A percentile compares a stretch with the other conserved stretches of the same genome.
These are phyloP conservation scores for Marmota monax DNA, from an alignment of 2,113 vertebrate species.

Conservation along the genomic window DNA sequence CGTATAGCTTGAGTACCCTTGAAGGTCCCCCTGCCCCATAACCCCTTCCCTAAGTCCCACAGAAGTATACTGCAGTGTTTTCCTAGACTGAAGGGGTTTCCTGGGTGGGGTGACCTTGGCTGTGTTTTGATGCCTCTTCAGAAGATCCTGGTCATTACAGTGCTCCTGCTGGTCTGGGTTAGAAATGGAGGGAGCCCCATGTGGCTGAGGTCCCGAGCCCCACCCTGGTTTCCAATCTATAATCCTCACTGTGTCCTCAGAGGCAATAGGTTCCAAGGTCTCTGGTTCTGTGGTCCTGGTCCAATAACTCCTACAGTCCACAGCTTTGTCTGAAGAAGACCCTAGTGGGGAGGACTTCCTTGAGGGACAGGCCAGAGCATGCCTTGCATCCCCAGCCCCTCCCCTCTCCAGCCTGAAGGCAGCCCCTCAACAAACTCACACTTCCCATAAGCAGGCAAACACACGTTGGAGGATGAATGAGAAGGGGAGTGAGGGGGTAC, in stretches of 20 bases:
- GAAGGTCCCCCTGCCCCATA: background rate
- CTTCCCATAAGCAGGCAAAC: slow-evolving; percentile 4
- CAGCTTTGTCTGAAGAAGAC: slow-evolving; percentile 48
- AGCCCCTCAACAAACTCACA: slow-evolving; percentile 6
- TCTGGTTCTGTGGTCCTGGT: slow-evolving; percentile 31
- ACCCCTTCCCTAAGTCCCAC: background rate
- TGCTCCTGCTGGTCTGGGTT: background rate
- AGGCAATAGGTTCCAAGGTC: background rate
- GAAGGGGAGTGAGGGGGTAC: background rate
- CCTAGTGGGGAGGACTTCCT: background rate
- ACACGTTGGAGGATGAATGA: background rate
- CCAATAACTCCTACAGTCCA: slow-evolving; percentile 27
- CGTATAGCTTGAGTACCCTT: background rate
- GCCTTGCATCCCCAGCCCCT: background rate
- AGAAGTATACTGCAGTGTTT: background rate
- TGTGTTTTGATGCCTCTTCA: background rate
- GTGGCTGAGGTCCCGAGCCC: background rate
- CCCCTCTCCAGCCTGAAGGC: background rate
- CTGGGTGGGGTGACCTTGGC: slow-evolving; percentile 57
- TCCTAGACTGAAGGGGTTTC: background rate
- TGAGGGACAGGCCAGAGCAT: background rate
- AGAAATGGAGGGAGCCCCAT: background rate
- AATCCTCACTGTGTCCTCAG: background rate
- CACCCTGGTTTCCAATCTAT: background rate
- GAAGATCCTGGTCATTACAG: slow-evolving; percentile 48